Evolutionary conservation across 2,888 invertebrate species (phyloP), one percentile per base, ranked within the genome.

Genomic region (Bursaphelenchus okinawaensis): DNA sequence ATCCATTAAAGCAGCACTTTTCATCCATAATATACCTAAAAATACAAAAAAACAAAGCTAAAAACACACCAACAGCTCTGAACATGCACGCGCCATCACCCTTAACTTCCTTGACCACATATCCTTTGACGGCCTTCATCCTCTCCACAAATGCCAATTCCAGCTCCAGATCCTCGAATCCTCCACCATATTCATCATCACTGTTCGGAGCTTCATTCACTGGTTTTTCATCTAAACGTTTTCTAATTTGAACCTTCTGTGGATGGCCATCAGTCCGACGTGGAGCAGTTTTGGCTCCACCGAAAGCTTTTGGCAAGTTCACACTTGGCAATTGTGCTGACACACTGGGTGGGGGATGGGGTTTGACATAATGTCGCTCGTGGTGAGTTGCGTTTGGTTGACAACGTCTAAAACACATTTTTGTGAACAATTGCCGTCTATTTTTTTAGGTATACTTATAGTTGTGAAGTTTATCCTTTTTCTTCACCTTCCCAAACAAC

Each of bases 21-120:
- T 54, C 9, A 19, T 54, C 22, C 9, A 9, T 19, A 27, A 8
- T 6, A 23, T 23, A 24, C 8, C 20, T 60, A 26, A 55, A 31
- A 16, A 55, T 20, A 52, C 50, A 68, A n/a, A 67, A 7, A n/a
- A 57, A 4, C 1, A 9, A 51, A 64, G 57, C 16, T 12, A n/a
- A n/a, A n/a, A n/a, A 69, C 85, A 74, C 74, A 86, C 86, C 85
- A 70, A 92, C 91, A 29, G 92, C 90, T 74, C 92, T 86, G 83
- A 92, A 92, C 52, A 92, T 84, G 83, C 92, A 92, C 23, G 91
- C 91, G 7, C 92, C 92, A 84, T 92, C 92, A 83, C 91, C 90
- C 68, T 88, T 89, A 87, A 92, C 91, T 71, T 88, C 88, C 82
- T 91, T 90, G 27, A 92, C 88, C 64, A 88, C 86, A 76, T 89